Evolutionary conservation across 2,888 invertebrate genomes (phyloP).

Genomic region (Halocaridina rubra): DNA sequence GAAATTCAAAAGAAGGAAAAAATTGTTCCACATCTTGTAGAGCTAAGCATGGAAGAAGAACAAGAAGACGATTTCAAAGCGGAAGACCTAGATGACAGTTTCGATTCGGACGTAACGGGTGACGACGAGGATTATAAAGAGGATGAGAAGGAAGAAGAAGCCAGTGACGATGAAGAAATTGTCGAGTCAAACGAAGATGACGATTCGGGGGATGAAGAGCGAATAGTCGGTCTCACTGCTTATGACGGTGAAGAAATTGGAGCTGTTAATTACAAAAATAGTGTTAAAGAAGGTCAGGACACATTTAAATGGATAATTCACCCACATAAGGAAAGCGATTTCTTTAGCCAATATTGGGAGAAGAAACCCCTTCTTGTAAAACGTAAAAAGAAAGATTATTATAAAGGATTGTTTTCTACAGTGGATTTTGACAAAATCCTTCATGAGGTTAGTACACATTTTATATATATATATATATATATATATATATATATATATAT

Average conservation of each 20-base stretch:
- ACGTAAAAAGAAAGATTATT: conserved; percentile 72
- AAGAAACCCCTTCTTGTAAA: conserved; percentile 79
- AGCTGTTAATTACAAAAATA: conserved; percentile 65
- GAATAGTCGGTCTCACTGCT: no score
- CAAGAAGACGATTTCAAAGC: no score
- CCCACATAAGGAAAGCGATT: conserved; percentile 75
- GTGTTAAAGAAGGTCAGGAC: conserved; percentile 74
- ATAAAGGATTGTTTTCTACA: conserved; percentile 79
- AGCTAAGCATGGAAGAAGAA: no score
- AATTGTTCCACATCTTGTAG: no score
- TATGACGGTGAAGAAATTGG: conserved; percentile 24
- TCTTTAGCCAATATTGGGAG: conserved; percentile 84
- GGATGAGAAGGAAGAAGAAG: not conserved
- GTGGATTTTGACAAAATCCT: conserved; percentile 82
- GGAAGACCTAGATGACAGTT: not conserved
- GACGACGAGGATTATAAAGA: not conserved
- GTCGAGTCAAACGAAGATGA: not conserved
- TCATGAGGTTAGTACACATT: conserved; percentile 66
- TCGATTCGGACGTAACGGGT: not conserved
- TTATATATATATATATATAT: not conserved
- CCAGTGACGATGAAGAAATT: not conserved
- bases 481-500: conserved; percentile 12
- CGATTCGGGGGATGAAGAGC: no score
- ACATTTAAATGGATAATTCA: conserved; percentile 80
- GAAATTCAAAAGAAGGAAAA: no score